Conservation (phyloP, 2,888 invertebrate species). For the Lepidocyrtinus sp. region DNA sequence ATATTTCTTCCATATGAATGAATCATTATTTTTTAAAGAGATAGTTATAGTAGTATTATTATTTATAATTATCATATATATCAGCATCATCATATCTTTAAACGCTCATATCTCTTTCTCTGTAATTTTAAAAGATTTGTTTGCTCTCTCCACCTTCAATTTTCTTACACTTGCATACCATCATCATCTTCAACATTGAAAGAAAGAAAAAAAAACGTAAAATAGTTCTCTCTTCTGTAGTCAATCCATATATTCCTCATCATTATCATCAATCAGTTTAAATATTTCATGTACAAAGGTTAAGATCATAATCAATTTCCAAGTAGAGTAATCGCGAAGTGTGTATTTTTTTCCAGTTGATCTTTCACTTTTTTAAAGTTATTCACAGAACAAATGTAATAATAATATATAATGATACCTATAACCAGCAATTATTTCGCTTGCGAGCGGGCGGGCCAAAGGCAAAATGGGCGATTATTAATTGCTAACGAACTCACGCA, state of each 20-base stretch:
- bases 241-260: neutral
- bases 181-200: slow-evolving; percentile 36
- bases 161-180: no score
- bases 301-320: neutral
- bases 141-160: no score
- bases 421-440: neutral
- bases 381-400: neutral
- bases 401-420: neutral
- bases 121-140: no score
- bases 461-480: neutral
- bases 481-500: neutral
- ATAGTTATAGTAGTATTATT: slow-evolving; percentile 31
- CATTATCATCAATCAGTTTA: neutral
- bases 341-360: neutral
- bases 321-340: neutral
- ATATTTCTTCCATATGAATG: slow-evolving; percentile 52
- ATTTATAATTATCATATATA: slow-evolving; percentile 50
- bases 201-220: no score
- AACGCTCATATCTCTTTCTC: slow-evolving; percentile 30
- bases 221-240: no score
- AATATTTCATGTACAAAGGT: neutral
- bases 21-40: slow-evolving; percentile 30
- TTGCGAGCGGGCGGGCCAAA: neutral
- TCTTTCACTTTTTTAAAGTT: neutral
- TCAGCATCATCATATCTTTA: slow-evolving; percentile 26